Conservation (phyloP, 2,888 invertebrate genomes). For the Nephrocerus scutellatus region DNA sequence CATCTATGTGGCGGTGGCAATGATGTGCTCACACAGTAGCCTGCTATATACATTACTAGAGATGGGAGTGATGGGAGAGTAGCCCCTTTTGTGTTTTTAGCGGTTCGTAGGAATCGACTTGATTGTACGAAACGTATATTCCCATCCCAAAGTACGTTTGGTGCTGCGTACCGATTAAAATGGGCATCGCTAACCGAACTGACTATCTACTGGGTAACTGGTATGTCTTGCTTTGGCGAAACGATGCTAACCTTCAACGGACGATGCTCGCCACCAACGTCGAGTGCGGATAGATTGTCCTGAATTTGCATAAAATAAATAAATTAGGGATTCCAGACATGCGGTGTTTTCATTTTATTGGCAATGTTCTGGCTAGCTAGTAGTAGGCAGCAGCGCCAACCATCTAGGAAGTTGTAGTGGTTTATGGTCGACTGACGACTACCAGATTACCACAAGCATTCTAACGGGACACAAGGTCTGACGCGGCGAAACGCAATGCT, state of each 20-base stretch:
- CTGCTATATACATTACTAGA: no score
- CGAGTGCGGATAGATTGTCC: conserved; percentile 23
- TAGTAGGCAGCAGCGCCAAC: conserved; percentile 1
- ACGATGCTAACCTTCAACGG: no score
- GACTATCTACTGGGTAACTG: conserved; percentile 15
- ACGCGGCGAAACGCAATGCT: no score
- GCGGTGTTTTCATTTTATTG: conserved; percentile 25
- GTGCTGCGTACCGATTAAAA: no score
- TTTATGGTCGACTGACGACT: conserved; percentile 24
- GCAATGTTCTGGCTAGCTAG: conserved; percentile 21
- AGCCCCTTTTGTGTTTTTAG: conserved; percentile 22
- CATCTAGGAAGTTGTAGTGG: conserved; percentile 11
- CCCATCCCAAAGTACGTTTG: no score
- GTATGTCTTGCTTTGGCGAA: no score
- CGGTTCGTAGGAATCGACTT: no score
- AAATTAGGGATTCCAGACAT: conserved; percentile 25
- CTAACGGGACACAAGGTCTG: no score
- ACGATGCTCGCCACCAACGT: no score
- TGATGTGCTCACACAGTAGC: no score
- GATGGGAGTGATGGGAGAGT: conserved; percentile 13
- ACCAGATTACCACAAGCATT: no score
- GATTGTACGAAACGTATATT: no score
- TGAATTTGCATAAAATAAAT: conserved; percentile 25
- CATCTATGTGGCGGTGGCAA: conserved; percentile 4
- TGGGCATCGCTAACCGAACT: conserved; percentile 10